Conservation (phyloP, 2,888 invertebrate genomes). For the Salticus scenicus region DNA sequence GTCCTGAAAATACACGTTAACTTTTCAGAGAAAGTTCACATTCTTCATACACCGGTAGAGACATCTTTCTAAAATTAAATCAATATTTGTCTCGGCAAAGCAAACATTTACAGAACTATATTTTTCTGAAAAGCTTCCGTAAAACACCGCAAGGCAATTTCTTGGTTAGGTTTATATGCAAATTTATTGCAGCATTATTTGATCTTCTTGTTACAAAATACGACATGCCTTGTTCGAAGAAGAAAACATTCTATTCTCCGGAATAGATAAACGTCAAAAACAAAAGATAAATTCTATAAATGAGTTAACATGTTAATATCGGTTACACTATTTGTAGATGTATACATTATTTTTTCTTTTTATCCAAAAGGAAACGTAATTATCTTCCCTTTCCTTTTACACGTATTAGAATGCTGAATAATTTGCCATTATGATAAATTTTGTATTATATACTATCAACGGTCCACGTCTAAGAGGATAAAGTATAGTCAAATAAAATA, state of each 20-base stretch:
- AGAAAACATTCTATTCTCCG: not conserved
- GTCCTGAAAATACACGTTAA: too few relatives aligned
- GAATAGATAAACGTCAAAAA: not conserved
- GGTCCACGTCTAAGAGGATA: too few relatives aligned
- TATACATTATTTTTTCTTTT: too few relatives aligned
- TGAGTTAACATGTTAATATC: not conserved
- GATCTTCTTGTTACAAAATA: not conserved
- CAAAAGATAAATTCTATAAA: not conserved
- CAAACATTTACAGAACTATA: not conserved
- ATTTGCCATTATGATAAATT: too few relatives aligned
- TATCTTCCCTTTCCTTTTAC: too few relatives aligned
- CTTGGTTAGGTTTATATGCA: slow-evolving; percentile 23
- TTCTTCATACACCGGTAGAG: too few relatives aligned
- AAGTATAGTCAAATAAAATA: too few relatives aligned
- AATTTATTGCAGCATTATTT: slow-evolving; percentile 21
- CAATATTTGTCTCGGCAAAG: not conserved
- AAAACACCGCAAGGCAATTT: not conserved
- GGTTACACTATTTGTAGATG: not conserved
- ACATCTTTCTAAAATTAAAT: slow-evolving; percentile 22
- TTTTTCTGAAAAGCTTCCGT: not conserved
- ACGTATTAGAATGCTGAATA: too few relatives aligned
- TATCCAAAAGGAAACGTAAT: too few relatives aligned
- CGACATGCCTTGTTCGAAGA: not conserved
- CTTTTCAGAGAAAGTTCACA: too few relatives aligned
- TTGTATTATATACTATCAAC: too few relatives aligned